Evolutionary conservation across 2,797 vertebrate species (phyloP).

Genomic region (Dicrostonyx torquatus): DNA sequence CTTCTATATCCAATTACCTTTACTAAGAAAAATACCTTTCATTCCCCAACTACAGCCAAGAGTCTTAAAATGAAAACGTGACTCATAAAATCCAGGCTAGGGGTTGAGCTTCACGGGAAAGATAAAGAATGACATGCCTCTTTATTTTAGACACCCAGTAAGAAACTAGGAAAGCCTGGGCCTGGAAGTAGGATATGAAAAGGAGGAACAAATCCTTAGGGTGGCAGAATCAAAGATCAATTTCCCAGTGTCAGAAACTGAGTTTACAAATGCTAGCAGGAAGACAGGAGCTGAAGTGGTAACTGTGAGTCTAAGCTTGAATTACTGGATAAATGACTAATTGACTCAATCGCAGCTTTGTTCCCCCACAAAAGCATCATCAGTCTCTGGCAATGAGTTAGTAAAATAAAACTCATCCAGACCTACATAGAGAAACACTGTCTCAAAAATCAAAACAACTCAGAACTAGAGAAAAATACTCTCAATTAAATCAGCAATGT

Average conservation of each 20-base stretch:
- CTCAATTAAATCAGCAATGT: background rate
- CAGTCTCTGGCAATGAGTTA: background rate
- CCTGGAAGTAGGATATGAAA: background rate
- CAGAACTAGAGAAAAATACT: background rate
- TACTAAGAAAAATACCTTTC: background rate
- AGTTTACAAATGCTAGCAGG: background rate
- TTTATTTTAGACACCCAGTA: background rate
- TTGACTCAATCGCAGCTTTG: background rate
- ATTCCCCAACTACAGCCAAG: background rate
- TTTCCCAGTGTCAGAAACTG: background rate
- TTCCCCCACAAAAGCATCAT: background rate
- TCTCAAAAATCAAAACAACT: background rate
- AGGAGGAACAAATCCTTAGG: background rate
- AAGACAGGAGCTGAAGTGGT: background rate
- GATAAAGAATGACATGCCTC: background rate
- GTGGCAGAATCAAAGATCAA: background rate
- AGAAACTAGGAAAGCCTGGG: background rate
- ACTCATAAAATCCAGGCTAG: background rate
- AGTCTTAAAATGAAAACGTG: constrained; percentile 25
- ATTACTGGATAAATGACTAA: background rate
- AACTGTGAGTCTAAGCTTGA: background rate
- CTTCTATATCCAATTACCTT: background rate
- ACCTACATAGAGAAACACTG: no score
- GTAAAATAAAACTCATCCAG: background rate
- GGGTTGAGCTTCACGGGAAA: background rate